These are phyloP conservation scores for Syrrhaptes paradoxus DNA, from an alignment of 2,113 vertebrate species.

Conservation along the genomic window DNA sequence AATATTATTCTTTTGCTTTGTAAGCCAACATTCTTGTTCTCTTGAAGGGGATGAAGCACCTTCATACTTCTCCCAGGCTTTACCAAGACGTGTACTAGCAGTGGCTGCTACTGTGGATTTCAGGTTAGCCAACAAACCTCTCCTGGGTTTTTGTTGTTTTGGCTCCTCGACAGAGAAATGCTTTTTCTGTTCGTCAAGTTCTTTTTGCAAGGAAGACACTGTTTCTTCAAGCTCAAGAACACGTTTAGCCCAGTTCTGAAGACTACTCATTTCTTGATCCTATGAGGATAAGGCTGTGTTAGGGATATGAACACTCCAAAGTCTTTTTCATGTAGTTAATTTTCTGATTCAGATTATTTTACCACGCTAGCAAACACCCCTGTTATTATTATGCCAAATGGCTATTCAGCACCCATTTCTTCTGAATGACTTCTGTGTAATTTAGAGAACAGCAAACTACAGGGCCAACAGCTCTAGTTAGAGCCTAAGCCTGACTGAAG, in stretches of 20 bases:
- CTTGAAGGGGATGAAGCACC: not conserved
- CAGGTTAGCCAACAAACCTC: slow-evolving; percentile 82
- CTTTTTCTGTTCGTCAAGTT: slow-evolving; percentile 61
- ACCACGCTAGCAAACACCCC: not conserved
- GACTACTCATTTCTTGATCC: slow-evolving; percentile 60
- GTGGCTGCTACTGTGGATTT: slow-evolving; percentile 78
- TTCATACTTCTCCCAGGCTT: slow-evolving; percentile 59
- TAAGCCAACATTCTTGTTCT: slow-evolving; percentile 24
- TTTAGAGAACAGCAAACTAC: not conserved
- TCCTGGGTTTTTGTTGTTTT: slow-evolving; percentile 69
- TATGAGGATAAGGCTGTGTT: not conserved
- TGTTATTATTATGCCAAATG: not conserved
- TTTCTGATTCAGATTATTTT: not conserved
- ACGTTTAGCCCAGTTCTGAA: slow-evolving; percentile 66
- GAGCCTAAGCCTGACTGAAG: not conserved
- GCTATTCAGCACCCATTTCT: not conserved
- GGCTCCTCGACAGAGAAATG: slow-evolving; percentile 47
- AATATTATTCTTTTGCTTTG: slow-evolving; percentile 15
- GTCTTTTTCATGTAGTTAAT: not conserved
- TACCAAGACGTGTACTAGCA: slow-evolving; percentile 39
- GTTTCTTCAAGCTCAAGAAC: slow-evolving; percentile 74
- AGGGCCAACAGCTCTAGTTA: not conserved
- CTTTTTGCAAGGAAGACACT: slow-evolving; percentile 70
- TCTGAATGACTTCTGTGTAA: not conserved
- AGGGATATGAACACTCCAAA: not conserved